phyloP scores from a whole-genome alignment of 2,113 vertebrate genomes.

The Scomber japonicus region DNA sequence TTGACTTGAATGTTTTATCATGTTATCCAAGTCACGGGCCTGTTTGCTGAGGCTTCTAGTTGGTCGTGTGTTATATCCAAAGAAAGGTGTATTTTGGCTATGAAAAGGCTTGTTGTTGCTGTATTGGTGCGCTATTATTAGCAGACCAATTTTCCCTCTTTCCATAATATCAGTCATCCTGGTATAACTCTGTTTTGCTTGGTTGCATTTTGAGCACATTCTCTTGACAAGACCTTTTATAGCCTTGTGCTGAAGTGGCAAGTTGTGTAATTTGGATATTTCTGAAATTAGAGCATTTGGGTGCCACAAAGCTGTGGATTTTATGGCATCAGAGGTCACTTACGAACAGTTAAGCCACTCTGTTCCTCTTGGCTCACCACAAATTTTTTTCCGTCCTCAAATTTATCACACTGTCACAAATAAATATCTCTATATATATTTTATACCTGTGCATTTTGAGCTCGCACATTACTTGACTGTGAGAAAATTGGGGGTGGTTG shows the following conservation, averaged over 20 bases:
- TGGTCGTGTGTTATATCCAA: constrained; percentile 44
- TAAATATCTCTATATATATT: background rate
- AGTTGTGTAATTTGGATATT: constrained; percentile 74
- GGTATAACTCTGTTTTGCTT: constrained; percentile 75
- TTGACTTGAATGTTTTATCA: constrained; percentile 44
- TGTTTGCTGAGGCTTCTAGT: constrained; percentile 45
- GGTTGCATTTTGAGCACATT: constrained; percentile 73
- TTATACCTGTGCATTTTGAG: background rate
- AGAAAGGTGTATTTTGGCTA: constrained; percentile 58
- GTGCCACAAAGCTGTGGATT: constrained; percentile 51
- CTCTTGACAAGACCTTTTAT: constrained; percentile 75
- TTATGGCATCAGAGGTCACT: constrained; percentile 60
- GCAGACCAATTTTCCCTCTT: constrained; percentile 64
- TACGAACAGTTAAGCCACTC: constrained; percentile 38
- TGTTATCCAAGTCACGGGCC: constrained; percentile 18
- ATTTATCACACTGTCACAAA: constrained; percentile 12
- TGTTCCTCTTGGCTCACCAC: constrained; percentile 6
- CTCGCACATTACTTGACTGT: constrained; percentile 12
- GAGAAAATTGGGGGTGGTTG: constrained; percentile 6
- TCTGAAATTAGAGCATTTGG: constrained; percentile 69
- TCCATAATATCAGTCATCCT: constrained; percentile 74
- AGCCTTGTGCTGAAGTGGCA: constrained; percentile 66
- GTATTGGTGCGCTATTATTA: constrained; percentile 71
- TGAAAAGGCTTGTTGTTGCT: constrained; percentile 68
- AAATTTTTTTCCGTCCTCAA: constrained; percentile 11